Evolutionary conservation across 2,888 invertebrate genomes (phyloP).

Genomic region (Erebia epiphron): DNA sequence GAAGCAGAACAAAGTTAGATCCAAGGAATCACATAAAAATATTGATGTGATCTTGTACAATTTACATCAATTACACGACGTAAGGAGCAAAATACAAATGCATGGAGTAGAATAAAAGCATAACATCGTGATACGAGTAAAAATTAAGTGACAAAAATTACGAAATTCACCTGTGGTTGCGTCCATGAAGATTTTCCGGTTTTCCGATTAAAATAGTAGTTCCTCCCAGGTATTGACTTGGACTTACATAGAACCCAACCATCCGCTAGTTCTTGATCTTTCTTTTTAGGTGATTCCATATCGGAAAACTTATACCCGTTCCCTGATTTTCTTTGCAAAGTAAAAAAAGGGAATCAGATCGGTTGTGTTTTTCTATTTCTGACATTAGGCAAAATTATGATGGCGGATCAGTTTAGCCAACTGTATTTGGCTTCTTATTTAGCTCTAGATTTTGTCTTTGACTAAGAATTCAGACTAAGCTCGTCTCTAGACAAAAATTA

Average conservation of each 20-base stretch:
- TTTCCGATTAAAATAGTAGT: conserved; percentile 75
- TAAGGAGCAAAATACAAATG: background rate
- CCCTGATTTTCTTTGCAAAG: conserved; percentile 9
- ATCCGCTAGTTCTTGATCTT: conserved; percentile 69
- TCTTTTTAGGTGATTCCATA: conserved; percentile 68
- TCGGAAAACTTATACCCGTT: conserved; percentile 41
- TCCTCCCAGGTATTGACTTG: conserved; percentile 71
- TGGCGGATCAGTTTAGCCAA: conserved; percentile 24
- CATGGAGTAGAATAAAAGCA: too few species aligned
- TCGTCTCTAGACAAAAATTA: too few species aligned
- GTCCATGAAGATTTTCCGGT: conserved; percentile 77
- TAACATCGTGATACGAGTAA: background rate
- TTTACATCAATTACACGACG: background rate
- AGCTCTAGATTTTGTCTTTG: background rate
- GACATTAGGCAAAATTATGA: conserved; percentile 27
- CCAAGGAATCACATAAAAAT: background rate
- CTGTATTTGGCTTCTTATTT: background rate
- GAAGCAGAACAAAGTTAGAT: conserved; percentile 35
- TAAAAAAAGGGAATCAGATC: background rate
- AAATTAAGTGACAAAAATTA: conserved; percentile 43
- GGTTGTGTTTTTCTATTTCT: conserved; percentile 38
- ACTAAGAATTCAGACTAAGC: background rate
- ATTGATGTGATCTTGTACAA: background rate
- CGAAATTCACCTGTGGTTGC: conserved; percentile 70
- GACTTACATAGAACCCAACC: conserved; percentile 75